Evolutionary conservation across 2,797 vertebrate genomes (phyloP), one percentile per base, ranked within the genome.

Genomic region (Myotis planiceps): DNA sequence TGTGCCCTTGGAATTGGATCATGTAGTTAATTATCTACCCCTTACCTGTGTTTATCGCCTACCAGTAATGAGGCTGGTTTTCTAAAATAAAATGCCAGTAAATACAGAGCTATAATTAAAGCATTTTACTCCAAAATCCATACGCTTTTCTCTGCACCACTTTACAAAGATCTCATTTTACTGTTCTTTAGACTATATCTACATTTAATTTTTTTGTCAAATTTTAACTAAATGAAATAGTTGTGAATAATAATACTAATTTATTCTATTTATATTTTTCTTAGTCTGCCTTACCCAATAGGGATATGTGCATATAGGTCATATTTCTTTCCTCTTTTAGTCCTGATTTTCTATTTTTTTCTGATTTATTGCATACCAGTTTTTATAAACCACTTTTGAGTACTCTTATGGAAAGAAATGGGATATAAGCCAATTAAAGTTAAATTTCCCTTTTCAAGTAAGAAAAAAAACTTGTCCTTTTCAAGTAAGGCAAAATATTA

Each of bases 381-480:
- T 93, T 95, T 96, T 94, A 86, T 89, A 95, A 86, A 42, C 42
- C 55, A 80, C 69, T 63, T 66, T 90, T 4, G 78, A 55, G 29
- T 65, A 90, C 69, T 92, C 93, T 88, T 88, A 89, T 90, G 81
- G 86, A 87, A 94, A 86, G 63, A 92, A 53, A 81, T 83, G 49
- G 32, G 19, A 21, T 90, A 2, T 89, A 79, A 94, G 81, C 90
- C 29, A 78, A 82, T 53, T 91, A 84, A 34, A 95, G 89, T 88
- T 91, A 95, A 94, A 83, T 79, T 95, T 42, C 66, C 93, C 91
- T 92, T 96, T 92, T 78, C 78, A 94, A 82, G 39, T 69, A 79
- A 91, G 47, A 37, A 2, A 2, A 27, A 45, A 32, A 65, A 25
- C 14, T 16, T 25, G 19, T 65, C 19, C 87, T 93, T 95, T 96